Evolutionary conservation across 23 tunicate species (phyloP).

Genomic region (Halocynthia aurantium): DNA sequence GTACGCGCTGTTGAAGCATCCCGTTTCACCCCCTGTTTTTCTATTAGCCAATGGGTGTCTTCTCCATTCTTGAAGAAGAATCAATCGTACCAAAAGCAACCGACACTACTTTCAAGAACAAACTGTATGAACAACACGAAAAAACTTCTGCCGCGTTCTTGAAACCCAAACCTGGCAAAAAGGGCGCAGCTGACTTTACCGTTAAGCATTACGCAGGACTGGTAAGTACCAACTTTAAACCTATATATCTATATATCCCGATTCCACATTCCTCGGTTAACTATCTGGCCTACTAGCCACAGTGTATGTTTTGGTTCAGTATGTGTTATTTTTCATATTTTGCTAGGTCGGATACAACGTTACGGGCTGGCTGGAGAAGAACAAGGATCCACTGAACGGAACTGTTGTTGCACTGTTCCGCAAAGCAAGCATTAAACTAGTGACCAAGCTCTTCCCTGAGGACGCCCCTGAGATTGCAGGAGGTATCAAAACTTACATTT

Average conservation of each 20-base stretch:
- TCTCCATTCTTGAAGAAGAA: conserved; percentile 96
- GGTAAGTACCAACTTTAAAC: conserved; percentile 28
- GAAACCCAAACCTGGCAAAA: conserved; percentile 63
- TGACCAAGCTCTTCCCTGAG: conserved; percentile 78
- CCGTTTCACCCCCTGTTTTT: not conserved
- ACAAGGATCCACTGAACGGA: conserved; percentile 96
- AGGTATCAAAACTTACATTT: not conserved
- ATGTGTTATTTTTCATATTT: not conserved
- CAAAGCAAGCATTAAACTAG: conserved; percentile 79
- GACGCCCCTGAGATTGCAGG: conserved; percentile 12
- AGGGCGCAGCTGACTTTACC: conserved; percentile 70
- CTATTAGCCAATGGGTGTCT: conserved; percentile 89
- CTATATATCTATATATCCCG: not conserved
- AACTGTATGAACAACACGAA: conserved; percentile 76
- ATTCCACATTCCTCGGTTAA: too few species aligned
- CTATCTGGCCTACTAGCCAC: too few species aligned
- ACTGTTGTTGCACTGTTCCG: conserved; percentile 74
- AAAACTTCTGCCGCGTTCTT: conserved; percentile 73
- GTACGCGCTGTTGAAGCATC: not conserved
- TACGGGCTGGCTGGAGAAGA: conserved; percentile 86
- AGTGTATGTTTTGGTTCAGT: too few species aligned
- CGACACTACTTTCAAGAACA: conserved; percentile 83
- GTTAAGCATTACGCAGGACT: conserved; percentile 89
- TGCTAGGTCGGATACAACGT: conserved; percentile 89
- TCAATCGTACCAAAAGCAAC: conserved; percentile 98